Evolutionary conservation across 2,797 vertebrate genomes (phyloP), one percentile per base, ranked within the genome.

Genomic region (Vespertilio murinus): DNA sequence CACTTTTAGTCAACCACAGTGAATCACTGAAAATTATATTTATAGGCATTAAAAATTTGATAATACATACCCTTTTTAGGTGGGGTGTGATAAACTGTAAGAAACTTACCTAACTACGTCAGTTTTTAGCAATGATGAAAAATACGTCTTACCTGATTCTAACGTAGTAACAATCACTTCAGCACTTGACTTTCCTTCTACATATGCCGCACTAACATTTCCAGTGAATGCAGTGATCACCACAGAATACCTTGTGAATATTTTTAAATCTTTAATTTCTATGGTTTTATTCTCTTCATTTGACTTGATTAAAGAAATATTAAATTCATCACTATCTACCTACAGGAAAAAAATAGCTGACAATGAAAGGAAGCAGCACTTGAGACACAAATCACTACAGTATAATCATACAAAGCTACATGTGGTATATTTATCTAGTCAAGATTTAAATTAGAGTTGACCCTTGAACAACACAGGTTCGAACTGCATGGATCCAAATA

Each of bases 181-280:
- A 38, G 98, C 96, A 23, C 98, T 98, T 65, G 99, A 97, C 90
- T 99, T 99, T 88, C 99, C 99, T 80, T 99, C 98, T n/a, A 77
- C 89, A n/a, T 97, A 86, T 1, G 98, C 99, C 1, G 97, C 93
- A 88, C 98, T 98, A 85, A 98, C 28, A 11, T 98, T 97, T 40
- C 99, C 99, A 0, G 99, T 99, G 97, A 99, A 99, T 52, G 99
- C 99, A 0, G 97, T 98, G 96, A 99, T 96, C 25, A 98, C 98
- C 91, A 99, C 98, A 13, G 97, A 98, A 97, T 99, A 99, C 52
- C 92, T 98, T 10, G 99, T 99, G 96, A 99, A 99, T 79, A 99
- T 98, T 65, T 98, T 99, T 96, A 99, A 97, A 97, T 99, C 98
- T 42, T 98, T 98, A 94, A 99, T 98, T 96, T 99, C 97, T 49